A percentile compares a stretch with the other conserved stretches of the same genome.
Evolutionary conservation across 2,113 vertebrate genomes (phyloP).

Genomic region (Myotis davidii): DNA sequence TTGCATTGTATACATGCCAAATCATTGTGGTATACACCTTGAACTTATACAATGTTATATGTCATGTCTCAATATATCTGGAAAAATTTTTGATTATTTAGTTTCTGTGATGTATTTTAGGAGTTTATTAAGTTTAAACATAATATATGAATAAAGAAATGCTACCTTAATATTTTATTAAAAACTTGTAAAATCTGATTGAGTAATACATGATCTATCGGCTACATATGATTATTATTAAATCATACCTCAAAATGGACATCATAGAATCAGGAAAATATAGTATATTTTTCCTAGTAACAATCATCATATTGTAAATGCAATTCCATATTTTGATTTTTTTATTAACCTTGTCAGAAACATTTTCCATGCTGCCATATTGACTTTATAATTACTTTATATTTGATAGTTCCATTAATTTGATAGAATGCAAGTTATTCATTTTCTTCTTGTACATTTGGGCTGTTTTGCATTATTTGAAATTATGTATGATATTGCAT

Average conservation of each 20-base stretch:
- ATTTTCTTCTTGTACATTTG: conserved; percentile 26
- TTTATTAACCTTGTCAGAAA: not conserved
- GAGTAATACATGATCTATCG: not conserved
- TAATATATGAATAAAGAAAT: not conserved
- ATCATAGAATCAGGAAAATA: not conserved
- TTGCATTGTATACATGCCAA: not conserved
- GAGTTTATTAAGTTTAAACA: not conserved
- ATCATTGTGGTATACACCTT: not conserved
- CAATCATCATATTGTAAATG: not conserved
- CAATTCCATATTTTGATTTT: not conserved
- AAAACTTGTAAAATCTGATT: not conserved
- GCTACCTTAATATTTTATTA: conserved; percentile 15
- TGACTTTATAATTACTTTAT: conserved; percentile 21
- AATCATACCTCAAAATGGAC: not conserved
- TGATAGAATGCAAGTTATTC: not conserved
- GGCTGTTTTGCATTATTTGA: not conserved
- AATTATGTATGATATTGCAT: conserved; percentile 6
- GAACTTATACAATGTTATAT: not conserved
- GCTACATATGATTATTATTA: not conserved
- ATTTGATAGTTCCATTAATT: not conserved
- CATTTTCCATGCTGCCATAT: not conserved
- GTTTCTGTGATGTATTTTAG: not conserved
- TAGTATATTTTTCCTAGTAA: not conserved
- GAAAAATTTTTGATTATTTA: not conserved
- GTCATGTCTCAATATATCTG: not conserved